Conservation (phyloP, 2,113 vertebrate genomes). For the Alexandromys fortis region DNA sequence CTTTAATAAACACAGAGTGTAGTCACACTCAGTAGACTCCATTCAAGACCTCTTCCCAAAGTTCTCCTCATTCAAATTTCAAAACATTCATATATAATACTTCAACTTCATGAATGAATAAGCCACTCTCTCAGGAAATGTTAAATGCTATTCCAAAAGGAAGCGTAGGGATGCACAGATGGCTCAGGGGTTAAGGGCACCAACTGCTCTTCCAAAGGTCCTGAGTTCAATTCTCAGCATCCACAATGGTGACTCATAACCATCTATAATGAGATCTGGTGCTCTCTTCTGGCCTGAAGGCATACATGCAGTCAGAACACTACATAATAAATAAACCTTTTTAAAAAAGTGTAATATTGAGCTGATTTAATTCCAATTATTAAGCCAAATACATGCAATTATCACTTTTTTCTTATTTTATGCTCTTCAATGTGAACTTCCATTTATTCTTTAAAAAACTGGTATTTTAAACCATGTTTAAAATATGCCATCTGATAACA, state of each 20-base stretch:
- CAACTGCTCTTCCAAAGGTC: too few relatives aligned
- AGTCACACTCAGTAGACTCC: not conserved
- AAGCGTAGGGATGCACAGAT: not conserved
- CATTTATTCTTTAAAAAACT: not conserved
- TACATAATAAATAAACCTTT: too few relatives aligned
- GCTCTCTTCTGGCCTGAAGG: too few relatives aligned
- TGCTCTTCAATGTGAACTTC: conserved; percentile 29
- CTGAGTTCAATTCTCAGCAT: too few relatives aligned
- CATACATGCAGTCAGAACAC: too few relatives aligned
- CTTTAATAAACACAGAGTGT: not conserved
- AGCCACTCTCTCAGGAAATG: not conserved
- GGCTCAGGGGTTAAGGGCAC: too few relatives aligned
- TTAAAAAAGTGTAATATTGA: not conserved
- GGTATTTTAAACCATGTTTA: conserved; percentile 19
- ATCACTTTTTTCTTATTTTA: conserved; percentile 2
- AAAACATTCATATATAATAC: conserved; percentile 13
- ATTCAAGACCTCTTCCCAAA: not conserved
- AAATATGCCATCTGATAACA: not conserved
- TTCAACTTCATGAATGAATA: conserved; percentile 9
- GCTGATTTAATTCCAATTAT: conserved; percentile 26
- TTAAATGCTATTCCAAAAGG: conserved; percentile 36
- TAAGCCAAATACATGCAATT: not conserved
- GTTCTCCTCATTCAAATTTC: not conserved
- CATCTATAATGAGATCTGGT: too few relatives aligned
- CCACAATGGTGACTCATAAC: too few relatives aligned